Evolutionary conservation across 2,888 invertebrate species (phyloP), one percentile per base, ranked within the genome.

Genomic region (Arenicola marina): DNA sequence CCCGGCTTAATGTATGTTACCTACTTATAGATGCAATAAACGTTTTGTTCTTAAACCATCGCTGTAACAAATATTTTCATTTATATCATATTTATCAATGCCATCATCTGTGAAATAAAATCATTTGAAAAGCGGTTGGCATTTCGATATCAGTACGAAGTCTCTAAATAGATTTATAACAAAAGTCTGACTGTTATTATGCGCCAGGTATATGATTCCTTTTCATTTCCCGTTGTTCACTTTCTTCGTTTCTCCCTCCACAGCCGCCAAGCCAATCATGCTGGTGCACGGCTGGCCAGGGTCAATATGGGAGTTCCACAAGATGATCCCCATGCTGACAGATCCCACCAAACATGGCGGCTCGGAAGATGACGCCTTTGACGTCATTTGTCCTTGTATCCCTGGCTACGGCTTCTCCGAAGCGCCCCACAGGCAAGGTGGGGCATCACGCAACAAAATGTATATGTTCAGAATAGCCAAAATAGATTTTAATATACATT

Each of bases 261-360:
- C n/a, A n/a, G 24, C 34, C 53, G 56, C 53, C 0, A 4, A 11
- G 38, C 92, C 93, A 0, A 68, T 94, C 11, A 79, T 93, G 2
- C 61, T 94, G 51, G 78, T 91, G 21, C 93, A 93, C 72, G 92
- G 93, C 26, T 93, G 93, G 93, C 94, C 93, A 0, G 91, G 92
- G 1, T 91, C 91, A 0, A 82, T 93, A 1, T 86, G 89, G 2
- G 92, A 93, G 81, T 93, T 92, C 80, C 90, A 91, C 76, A 89
- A 90, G 59, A 80, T 91, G 44, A 72, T 84, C 28, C 82, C 84
- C 28, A 56, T 66, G 26, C 58, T 71, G 88, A 90, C 63, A 18
- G 62, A 59, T 18, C 54, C 65, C 0, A 34, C 24, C 7, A 4
- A 29, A 24, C 55, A 46, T 34, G 61, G 56, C 15, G 55, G 51